Evolutionary conservation across 2,888 invertebrate genomes (phyloP).

Genomic region (Yponomeuta evonymella): DNA sequence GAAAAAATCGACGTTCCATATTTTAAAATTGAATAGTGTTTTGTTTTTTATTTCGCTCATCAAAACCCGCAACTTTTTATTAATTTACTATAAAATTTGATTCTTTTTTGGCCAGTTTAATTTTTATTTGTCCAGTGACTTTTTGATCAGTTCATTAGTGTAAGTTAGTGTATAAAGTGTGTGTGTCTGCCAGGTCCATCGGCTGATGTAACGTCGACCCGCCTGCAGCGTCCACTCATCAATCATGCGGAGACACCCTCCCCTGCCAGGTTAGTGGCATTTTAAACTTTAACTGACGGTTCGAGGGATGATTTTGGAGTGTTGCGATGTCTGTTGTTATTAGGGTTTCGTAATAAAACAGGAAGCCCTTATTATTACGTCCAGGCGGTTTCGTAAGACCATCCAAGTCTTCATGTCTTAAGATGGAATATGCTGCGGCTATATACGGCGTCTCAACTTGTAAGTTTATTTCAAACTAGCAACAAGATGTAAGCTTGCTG

Average conservation of each 20-base stretch:
- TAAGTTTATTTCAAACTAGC: too few relatives aligned
- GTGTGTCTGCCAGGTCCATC: slow-evolving; percentile 47
- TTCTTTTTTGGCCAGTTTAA: neutral
- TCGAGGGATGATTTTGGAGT: neutral
- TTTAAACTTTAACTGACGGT: neutral
- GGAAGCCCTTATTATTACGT: too few relatives aligned
- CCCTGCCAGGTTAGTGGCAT: slow-evolving; percentile 51
- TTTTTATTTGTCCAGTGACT: slow-evolving; percentile 20
- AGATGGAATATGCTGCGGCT: too few relatives aligned
- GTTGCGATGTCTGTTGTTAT: neutral
- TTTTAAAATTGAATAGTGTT: slow-evolving; percentile 30
- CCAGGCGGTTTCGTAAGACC: too few relatives aligned
- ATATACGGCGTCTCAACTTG: too few relatives aligned
- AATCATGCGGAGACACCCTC: slow-evolving; percentile 57
- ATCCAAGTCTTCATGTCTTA: too few relatives aligned
- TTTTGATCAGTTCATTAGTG: slow-evolving; percentile 24
- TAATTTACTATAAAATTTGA: neutral
- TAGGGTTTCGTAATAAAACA: too few relatives aligned
- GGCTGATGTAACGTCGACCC: slow-evolving; percentile 48
- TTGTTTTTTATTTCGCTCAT: slow-evolving; percentile 19
- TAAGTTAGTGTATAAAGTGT: slow-evolving; percentile 49
- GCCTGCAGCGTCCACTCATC: slow-evolving; percentile 31
- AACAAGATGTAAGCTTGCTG: too few relatives aligned
- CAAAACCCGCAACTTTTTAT: neutral
- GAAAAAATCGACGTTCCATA: slow-evolving; percentile 15